phyloP scores from a whole-genome alignment of 2,797 vertebrate genomes.

The Siniperca obscura region DNA sequence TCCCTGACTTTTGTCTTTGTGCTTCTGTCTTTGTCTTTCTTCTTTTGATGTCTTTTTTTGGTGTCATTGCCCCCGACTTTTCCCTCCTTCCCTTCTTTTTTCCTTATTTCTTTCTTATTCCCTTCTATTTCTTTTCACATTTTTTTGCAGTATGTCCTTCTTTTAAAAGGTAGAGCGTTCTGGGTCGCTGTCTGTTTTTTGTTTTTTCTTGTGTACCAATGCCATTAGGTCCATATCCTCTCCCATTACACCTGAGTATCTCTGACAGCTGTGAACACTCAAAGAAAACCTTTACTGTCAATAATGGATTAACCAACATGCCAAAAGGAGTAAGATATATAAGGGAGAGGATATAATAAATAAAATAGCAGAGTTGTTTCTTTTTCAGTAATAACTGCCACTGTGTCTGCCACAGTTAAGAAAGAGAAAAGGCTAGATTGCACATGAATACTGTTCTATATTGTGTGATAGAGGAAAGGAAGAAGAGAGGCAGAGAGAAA shows the following conservation, averaged over 20 bases:
- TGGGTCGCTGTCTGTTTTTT: neutral
- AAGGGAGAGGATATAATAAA: constrained; percentile 31
- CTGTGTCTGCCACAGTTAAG: neutral
- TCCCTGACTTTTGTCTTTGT: constrained; percentile 37
- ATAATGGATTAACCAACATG: constrained; percentile 76
- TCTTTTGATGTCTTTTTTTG: constrained; percentile 17
- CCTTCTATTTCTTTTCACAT: neutral
- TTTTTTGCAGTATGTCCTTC: neutral
- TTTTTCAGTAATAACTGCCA: constrained; percentile 25
- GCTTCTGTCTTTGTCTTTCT: constrained; percentile 18
- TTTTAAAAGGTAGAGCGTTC: constrained; percentile 5
- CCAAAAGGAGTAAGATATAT: constrained; percentile 60
- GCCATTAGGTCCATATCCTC: constrained; percentile 77
- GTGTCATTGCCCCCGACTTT: neutral
- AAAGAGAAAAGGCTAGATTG: constrained; percentile 1
- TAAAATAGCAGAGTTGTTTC: constrained; percentile 50
- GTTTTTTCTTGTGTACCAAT: neutral
- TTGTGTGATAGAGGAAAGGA: neutral
- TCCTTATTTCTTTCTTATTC: no score
- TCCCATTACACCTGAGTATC: constrained; percentile 54
- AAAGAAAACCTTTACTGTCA: constrained; percentile 65
- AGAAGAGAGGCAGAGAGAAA: neutral
- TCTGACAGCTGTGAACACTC: constrained; percentile 66
- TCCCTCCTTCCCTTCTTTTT: neutral
- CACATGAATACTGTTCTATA: neutral